A percentile compares a stretch with the other conserved stretches of the same genome.
These are phyloP conservation scores for Vanessa cardui DNA, from an alignment of 2,888 invertebrate genomes.

Conservation along the genomic window DNA sequence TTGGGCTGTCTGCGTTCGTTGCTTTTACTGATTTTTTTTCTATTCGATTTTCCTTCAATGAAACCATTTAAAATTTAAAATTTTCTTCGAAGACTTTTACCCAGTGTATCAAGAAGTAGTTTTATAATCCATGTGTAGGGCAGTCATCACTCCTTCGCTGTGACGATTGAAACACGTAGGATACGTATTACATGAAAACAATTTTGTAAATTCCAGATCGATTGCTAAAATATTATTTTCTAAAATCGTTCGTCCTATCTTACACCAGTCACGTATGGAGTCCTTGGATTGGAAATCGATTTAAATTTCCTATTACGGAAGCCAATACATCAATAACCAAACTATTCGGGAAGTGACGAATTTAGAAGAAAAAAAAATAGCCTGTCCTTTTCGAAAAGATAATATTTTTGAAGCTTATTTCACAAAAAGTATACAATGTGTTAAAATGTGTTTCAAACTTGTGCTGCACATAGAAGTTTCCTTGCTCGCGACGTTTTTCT, in stretches of 20 bases:
- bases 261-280: conserved; percentile 57
- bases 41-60: neutral
- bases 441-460: no score
- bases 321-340: neutral
- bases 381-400: no score
- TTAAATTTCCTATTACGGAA: conserved; percentile 36
- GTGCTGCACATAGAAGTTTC: no score
- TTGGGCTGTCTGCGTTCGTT: conserved; percentile 23
- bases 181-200: conserved; percentile 22
- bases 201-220: conserved; percentile 18
- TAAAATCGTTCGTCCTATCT: conserved; percentile 12
- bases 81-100: neutral
- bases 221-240: conserved; percentile 14
- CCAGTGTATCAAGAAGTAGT: no score
- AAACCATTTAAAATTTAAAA: neutral
- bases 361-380: no score
- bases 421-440: no score
- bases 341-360: no score
- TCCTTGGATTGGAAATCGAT: conserved; percentile 53
- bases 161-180: conserved; percentile 30
- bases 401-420: no score
- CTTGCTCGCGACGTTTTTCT: no score
- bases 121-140: neutral
- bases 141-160: neutral
- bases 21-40: neutral